Evolutionary conservation across 1,140 invertebrate genomes (phyloP).

Genomic region (Dreissena rostriformis): DNA sequence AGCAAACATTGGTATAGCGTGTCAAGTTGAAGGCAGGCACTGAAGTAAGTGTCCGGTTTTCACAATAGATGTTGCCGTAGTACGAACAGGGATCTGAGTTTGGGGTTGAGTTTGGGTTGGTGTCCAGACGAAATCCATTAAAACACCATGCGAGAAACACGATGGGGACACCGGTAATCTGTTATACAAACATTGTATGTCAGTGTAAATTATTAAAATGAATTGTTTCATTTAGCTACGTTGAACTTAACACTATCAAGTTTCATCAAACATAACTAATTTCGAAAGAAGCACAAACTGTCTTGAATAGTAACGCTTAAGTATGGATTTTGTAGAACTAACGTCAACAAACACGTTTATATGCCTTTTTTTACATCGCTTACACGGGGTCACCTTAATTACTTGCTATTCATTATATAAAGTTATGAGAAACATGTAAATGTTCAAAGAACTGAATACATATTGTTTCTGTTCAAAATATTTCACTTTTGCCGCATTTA

Average conservation of each 20-base stretch:
- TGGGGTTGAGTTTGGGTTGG: neutral
- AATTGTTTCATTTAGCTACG: neutral
- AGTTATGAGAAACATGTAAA: no score
- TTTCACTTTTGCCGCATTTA: no score
- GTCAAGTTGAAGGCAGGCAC: neutral
- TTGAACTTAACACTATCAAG: no score
- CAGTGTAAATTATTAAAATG: conserved; percentile 6
- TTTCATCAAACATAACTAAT: conserved; percentile 18
- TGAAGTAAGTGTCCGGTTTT: neutral
- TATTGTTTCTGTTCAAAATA: no score
- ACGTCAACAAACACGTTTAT: no score
- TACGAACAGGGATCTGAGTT: neutral
- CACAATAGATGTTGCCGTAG: neutral
- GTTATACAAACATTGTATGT: conserved; percentile 15
- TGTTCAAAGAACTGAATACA: no score
- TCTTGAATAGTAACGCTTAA: neutral
- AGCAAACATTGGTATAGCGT: neutral
- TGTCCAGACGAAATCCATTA: neutral
- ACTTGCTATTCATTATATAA: no score
- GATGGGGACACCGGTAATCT: neutral
- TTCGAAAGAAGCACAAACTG: neutral
- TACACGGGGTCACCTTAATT: no score
- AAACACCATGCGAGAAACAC: neutral
- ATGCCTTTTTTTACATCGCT: no score
- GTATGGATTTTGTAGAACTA: no score